phyloP scores from a whole-genome alignment of 2,888 invertebrate genomes.

The Dynastes hyllus region DNA sequence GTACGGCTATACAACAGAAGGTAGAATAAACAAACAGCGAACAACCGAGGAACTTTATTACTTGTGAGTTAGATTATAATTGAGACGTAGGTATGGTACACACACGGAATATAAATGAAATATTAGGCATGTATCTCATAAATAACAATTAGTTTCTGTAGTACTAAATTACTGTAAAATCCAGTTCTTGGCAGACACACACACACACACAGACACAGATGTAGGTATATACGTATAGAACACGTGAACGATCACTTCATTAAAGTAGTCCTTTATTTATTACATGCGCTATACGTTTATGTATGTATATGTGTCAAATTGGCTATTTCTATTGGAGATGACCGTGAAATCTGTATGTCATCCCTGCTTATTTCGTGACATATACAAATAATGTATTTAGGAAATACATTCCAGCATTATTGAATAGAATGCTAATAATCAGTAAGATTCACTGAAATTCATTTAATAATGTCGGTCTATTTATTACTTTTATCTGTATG shows the following conservation, averaged over 20 bases:
- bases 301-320: not conserved
- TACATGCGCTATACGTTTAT: not conserved
- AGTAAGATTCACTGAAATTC: no score
- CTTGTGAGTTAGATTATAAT: slow-evolving; percentile 54
- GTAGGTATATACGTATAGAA: not conserved
- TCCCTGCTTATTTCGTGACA: no score
- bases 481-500: no score
- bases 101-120: slow-evolving; percentile 64
- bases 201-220: not conserved
- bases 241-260: slow-evolving; percentile 32
- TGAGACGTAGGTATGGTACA: slow-evolving; percentile 59
- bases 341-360: no score
- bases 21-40: slow-evolving; percentile 33
- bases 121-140: slow-evolving; percentile 64
- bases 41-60: slow-evolving; percentile 45
- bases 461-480: no score
- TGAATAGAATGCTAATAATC: no score
- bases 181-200: slow-evolving; percentile 58
- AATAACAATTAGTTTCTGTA: slow-evolving; percentile 68
- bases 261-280: slow-evolving; percentile 37
- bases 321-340: no score
- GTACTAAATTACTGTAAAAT: slow-evolving; percentile 65
- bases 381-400: no score
- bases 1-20: not conserved
- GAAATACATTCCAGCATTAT: no score